Conservation (phyloP, 2,113 vertebrate species). For the Heterochromis multidens region DNA sequence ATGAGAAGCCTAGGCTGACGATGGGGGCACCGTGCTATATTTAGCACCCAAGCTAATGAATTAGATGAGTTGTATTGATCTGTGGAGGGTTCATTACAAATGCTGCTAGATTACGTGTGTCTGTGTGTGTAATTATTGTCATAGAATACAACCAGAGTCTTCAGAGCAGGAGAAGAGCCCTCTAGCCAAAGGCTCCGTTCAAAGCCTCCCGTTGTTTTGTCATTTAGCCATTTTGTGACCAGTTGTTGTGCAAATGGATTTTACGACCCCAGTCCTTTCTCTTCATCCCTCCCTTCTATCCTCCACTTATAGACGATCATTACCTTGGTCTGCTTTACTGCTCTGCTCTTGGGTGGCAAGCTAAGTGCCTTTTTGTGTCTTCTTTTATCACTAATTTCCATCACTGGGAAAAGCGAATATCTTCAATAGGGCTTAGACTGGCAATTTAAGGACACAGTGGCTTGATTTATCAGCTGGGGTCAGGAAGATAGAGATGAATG, state of each 20-base stretch:
- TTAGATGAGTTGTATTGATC: constrained; percentile 69
- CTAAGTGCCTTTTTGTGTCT: constrained; percentile 62
- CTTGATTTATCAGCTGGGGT: constrained; percentile 66
- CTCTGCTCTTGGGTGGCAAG: constrained; percentile 62
- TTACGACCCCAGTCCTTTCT: constrained; percentile 56
- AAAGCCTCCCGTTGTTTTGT: constrained; percentile 52
- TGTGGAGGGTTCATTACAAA: constrained; percentile 59
- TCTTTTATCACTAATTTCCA: constrained; percentile 64
- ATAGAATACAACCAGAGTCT: constrained; percentile 11
- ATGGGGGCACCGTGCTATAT: constrained; percentile 41
- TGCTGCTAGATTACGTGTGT: background rate
- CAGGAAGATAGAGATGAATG: constrained; percentile 58
- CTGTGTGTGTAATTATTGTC: constrained; percentile 26
- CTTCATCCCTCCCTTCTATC: constrained; percentile 30
- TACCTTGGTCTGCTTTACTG: constrained; percentile 54
- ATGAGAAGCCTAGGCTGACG: constrained; percentile 21
- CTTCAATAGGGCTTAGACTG: constrained; percentile 41
- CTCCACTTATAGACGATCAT: constrained; percentile 49
- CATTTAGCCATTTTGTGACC: constrained; percentile 62
- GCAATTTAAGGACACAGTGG: constrained; percentile 55
- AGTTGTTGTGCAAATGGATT: constrained; percentile 71
- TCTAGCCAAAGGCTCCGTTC: constrained; percentile 22
- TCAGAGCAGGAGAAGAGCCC: constrained; percentile 20
- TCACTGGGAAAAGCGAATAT: constrained; percentile 52
- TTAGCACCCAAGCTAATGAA: constrained; percentile 61